Percentiles rank a stretch among this genome's conserved stretches.
Conservation (phyloP, 2,797 vertebrate genomes). For the Micromesistius poutassou region DNA sequence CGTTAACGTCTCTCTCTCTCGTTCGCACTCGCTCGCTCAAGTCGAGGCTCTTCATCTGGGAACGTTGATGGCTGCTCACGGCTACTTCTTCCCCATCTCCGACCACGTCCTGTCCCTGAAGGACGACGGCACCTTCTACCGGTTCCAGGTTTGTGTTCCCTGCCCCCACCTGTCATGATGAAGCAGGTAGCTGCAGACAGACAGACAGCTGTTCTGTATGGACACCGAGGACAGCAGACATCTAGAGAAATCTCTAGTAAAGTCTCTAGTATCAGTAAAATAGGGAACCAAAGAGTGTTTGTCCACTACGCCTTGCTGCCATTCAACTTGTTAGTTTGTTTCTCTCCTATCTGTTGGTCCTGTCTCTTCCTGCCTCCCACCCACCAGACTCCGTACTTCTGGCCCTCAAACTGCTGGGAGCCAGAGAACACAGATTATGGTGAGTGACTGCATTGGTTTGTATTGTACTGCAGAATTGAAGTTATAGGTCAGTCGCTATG, state of each 20-base stretch:
- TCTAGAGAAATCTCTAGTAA: not conserved
- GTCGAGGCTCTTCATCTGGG: constrained; percentile 82
- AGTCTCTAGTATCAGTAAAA: not conserved
- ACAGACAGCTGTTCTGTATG: not conserved
- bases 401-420: constrained; percentile 89
- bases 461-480: not conserved
- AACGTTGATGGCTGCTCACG: constrained; percentile 83
- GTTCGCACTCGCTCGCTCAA: not conserved
- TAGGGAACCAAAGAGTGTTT: not conserved
- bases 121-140: constrained; percentile 84
- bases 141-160: constrained; percentile 74
- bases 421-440: constrained; percentile 87
- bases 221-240: not conserved
- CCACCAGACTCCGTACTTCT: constrained; percentile 83
- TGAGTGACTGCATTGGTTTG: constrained; percentile 57
- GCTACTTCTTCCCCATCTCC: constrained; percentile 86
- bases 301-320: not conserved
- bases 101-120: constrained; percentile 83
- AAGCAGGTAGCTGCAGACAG: too few relatives aligned
- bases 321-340: not conserved
- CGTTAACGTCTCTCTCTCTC: constrained; percentile 10
- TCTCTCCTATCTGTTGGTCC: not conserved
- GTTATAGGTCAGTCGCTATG: too few relatives aligned
- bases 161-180: not conserved
- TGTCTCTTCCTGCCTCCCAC: not conserved